Conservation (phyloP, 2,888 invertebrate genomes). For the Agrenia bidenticulata region DNA sequence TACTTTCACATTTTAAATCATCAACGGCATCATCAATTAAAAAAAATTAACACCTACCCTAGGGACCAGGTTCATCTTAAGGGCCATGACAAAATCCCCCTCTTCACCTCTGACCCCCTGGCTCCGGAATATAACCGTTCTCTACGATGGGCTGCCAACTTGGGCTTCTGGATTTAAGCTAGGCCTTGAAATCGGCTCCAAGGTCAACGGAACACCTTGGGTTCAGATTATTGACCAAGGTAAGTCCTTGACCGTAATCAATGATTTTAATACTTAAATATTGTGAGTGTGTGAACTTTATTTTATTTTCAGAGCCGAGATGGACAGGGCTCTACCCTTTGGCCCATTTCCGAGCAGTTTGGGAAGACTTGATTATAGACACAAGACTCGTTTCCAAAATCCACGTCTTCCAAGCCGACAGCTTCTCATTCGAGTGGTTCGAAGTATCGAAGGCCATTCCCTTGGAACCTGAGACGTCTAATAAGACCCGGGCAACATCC, state of each 20-base stretch:
- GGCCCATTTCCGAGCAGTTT: conserved; percentile 34
- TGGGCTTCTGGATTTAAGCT: conserved; percentile 37
- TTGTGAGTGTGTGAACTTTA: no score
- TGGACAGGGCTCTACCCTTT: conserved; percentile 29
- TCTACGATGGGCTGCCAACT: conserved; percentile 34
- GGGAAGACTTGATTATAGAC: conserved; percentile 29
- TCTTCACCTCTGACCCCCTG: no score
- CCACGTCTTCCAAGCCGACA: conserved; percentile 32
- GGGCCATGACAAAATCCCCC: no score
- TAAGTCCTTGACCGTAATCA: no score
- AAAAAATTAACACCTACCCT: no score
- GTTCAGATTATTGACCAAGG: conserved; percentile 16
- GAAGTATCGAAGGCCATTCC: no score
- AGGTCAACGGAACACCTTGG: neutral
- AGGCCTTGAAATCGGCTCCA: conserved; percentile 1
- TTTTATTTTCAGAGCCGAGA: conserved; percentile 29
- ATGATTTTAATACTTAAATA: no score
- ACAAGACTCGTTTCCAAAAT: conserved; percentile 24
- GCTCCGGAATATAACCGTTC: conserved; percentile 27
- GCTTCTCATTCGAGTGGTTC: no score
- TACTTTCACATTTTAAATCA: neutral
- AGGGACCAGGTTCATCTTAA: no score
- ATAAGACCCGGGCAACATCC: no score
- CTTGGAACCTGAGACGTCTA: no score
- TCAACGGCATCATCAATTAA: no score